Evolutionary conservation across 2,888 invertebrate species (phyloP), one percentile per base, ranked within the genome.

Genomic region (Nipponacmea schrenckii): DNA sequence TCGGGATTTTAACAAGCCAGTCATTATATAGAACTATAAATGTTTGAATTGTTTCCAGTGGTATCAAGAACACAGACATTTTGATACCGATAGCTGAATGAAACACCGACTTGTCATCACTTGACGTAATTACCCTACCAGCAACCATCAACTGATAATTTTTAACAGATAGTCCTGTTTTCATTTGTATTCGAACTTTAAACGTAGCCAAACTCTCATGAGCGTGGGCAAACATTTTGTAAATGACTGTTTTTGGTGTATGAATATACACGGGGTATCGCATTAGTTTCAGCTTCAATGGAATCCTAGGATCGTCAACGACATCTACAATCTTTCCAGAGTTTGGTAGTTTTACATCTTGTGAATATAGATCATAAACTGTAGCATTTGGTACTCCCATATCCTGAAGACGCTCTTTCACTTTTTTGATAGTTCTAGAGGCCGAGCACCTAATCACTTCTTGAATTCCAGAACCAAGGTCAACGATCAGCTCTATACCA

Each of bases 211-310:
- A 71, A 15, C 81, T 79, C 71, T 81, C 80, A 68, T 81, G 78
- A 62, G 78, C 79, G 66, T 83, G 77, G 2, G 79, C 75, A 70
- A 79, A 78, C 70, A 83, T 83, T 73, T 83, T 83, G 76, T 84
- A 84, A 68, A 85, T 84, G 24, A 81, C 73, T 44, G 80, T 81
- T 64, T 82, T 79, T 14, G 79, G 80, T 31, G 80, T 76, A 70
- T 84, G 85, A 63, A 83, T 76, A 71, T 81, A 84, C 1, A 84
- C 74, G 12, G 83, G 83, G 71, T 81, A 85, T 50, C 78, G 76
- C 56, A 81, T 80, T n/a, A 84, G 78, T 62, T 82, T 81, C 50
- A 84, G 76, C 31, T 75, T 71, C 4, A 85, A 73, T 45, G 80
- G 79, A 17, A 74, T 71, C 39, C 76, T 73, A 46, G 81, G 71